Base-by-base conservation (phyloP, 2,888 invertebrate species). In the Pantelozetes paolii region DNA sequence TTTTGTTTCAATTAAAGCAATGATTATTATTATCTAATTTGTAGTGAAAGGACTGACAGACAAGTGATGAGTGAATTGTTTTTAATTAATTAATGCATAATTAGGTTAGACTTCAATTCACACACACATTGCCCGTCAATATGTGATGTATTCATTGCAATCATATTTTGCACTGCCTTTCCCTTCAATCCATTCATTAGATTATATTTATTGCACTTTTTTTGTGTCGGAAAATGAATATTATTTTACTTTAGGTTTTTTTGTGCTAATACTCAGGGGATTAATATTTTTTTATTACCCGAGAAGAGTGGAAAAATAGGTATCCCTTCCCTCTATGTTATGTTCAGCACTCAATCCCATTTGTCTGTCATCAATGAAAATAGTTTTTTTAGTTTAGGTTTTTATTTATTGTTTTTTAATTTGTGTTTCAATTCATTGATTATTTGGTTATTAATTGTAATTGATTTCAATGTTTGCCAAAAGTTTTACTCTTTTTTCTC, bases 391-490 rank as follows among this genome's bases (percentile, higher is more conserved):
- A n/a, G n/a, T n/a, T n/a, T n/a, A n/a, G n/a, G n/a, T n/a, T n/a
- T 54, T 54, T 54, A 54, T 54, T 54, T 54, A 23, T 23, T 23
- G 13, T 54, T 54, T 54, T 26, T 54, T 54, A 26, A 54, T 54
- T 54, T 8, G 36, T 36, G 5, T 36, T 36, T 8, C 36, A 36
- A 36, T 8, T 36, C 36, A 36, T 36, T 36, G 36, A 36, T 8
- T 36, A n/a, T n/a, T n/a, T n/a, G n/a, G n/a, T n/a, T n/a, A n/a
- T n/a, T n/a, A n/a, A n/a, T n/a, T n/a, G n/a, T n/a, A n/a, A n/a
- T n/a, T n/a, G n/a, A n/a, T n/a, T n/a, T n/a, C n/a, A n/a, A n/a
- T n/a, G n/a, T n/a, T n/a, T n/a, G n/a, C n/a, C n/a, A n/a, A n/a
- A n/a, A n/a, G n/a, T n/a, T n/a, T n/a, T n/a, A n/a, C n/a, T n/a